Evolutionary conservation across 2,888 invertebrate genomes (phyloP), one percentile per base, ranked within the genome.

Genomic region (Diaperis boleti): DNA sequence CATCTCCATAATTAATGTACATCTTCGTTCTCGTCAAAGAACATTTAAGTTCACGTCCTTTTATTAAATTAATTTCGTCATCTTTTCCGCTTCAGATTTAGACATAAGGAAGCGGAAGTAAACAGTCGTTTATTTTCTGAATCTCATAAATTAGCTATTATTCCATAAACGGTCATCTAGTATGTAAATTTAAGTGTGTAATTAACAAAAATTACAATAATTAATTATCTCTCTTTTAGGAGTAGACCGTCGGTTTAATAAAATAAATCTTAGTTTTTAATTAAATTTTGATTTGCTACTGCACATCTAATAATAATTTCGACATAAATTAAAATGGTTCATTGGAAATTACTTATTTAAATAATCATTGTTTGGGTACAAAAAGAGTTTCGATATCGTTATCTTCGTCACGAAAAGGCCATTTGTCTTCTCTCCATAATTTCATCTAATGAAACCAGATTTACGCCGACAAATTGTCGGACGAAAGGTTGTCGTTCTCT

Each of bases 381-480:
- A 49, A 59, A 50, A 55, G 59, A n/a, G 55, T 52, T 57, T 56
- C 54, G 44, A 64, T 59, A 59, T 64, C 65, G 66, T 70, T 72
- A 69, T 69, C 68, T 61, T 17, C 67, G 69, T 71, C 72, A 71
- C 72, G 73, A 71, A 73, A 67, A 44, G 61, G 54, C 70, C 70
- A 73, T 73, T 70, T 68, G 71, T 73, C 71, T 73, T 65, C 57
- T 65, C 45, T 50, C 60, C 66, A 59, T 65, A 71, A 72, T 72
- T 66, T 65, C 67, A 73, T 73, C 73, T 72, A 69, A 70, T 57
- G 61, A 70, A 69, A 70, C 71, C 72, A 17, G 59, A 49, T 67
- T 71, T 57, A 70, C 72, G 70, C 64, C 59, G 59, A 26, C 61
- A 56, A 60, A 61, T 45, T 29, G 31, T 14, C 20, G 47, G 31